phyloP scores from a whole-genome alignment of 1,140 invertebrate species.

The Aplysia californica region DNA sequence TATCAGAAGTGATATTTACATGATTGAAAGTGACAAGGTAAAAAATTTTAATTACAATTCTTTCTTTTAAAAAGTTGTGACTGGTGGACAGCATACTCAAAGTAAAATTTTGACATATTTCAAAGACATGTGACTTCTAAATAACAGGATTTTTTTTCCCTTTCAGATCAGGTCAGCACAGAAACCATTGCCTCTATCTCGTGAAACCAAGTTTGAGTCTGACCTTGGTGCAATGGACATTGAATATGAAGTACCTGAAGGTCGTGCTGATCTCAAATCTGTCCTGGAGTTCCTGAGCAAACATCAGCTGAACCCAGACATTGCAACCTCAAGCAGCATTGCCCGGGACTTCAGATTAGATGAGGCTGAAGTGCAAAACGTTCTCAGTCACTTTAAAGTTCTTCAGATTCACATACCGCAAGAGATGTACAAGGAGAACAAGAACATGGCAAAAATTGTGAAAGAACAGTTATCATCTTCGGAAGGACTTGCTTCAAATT shows the following conservation, averaged over 20 bases:
- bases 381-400: conserved; percentile 8
- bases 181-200: neutral
- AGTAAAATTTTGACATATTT: too few species aligned
- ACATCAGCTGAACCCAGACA: conserved; percentile 3
- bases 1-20: too few species aligned
- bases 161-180: neutral
- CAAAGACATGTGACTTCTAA: too few species aligned
- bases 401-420: conserved; percentile 9
- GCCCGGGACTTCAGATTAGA: conserved; percentile 2
- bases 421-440: conserved; percentile 18
- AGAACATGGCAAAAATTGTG: neutral
- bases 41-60: too few species aligned
- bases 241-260: neutral
- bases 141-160: too few species aligned
- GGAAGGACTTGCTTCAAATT: neutral
- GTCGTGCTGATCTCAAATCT: conserved; percentile 1
- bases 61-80: too few species aligned
- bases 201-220: neutral
- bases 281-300: neutral
- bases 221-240: conserved; percentile 16
- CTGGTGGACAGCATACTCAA: too few species aligned
- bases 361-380: neutral
- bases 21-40: too few species aligned
- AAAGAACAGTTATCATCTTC: neutral
- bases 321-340: neutral